Conservation (phyloP, 2,888 invertebrate genomes). For the Stomorhina lunata region DNA sequence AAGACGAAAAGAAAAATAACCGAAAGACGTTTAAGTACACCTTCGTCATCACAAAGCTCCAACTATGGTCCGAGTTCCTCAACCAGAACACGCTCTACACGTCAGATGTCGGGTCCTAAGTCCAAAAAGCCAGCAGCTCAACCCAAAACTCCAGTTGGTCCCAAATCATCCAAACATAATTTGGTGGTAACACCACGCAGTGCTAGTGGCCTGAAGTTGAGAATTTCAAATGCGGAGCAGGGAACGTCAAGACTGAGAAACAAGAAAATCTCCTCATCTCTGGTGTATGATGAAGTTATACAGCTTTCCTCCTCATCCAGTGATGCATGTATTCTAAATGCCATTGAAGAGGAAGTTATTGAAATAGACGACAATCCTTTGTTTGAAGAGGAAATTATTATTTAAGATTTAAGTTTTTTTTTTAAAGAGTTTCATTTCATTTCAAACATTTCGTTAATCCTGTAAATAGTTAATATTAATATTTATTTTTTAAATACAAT, state of each 20-base stretch:
- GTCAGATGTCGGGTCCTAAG: neutral
- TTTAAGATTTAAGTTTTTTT: conserved; percentile 40
- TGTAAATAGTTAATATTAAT: neutral
- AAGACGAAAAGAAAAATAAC: neutral
- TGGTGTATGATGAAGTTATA: conserved; percentile 64
- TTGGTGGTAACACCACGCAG: conserved; percentile 61
- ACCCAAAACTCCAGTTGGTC: conserved; percentile 12
- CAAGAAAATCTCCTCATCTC: conserved; percentile 14
- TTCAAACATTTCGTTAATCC: too few species aligned
- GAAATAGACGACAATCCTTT: conserved; percentile 70
- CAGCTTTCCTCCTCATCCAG: conserved; percentile 66
- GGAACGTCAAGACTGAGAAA: neutral
- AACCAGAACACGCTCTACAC: conserved; percentile 14
- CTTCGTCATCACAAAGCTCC: conserved; percentile 39
- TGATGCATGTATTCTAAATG: conserved; percentile 24
- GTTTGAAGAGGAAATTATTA: conserved; percentile 74
- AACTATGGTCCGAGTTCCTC: neutral
- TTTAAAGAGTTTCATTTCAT: neutral
- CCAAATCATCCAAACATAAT: conserved; percentile 39
- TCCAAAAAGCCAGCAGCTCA: neutral
- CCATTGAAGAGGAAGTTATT: conserved; percentile 34
- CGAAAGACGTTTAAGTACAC: conserved; percentile 61
- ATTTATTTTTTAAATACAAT: too few species aligned
- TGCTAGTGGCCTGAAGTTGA: conserved; percentile 66
- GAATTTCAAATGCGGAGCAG: conserved; percentile 64